Base-by-base conservation (phyloP, 2,888 invertebrate species). In the Phortica magna region DNA sequence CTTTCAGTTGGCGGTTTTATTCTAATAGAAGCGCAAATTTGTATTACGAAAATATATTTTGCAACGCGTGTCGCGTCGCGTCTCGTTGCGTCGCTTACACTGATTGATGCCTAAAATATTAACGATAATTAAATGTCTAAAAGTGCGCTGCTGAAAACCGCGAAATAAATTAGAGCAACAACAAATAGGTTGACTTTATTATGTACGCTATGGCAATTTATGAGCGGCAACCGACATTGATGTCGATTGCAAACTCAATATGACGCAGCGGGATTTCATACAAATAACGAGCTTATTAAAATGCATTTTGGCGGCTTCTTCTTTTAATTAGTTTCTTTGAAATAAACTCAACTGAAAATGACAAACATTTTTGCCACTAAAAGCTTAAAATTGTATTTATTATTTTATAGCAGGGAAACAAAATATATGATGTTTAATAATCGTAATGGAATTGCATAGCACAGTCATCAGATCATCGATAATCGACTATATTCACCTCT, bases 51-150 rank as follows among this genome's bases (percentile, higher is more conserved):
- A 64, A 64, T 39, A 64, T 31, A 31, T 31, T 31, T 31, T 41
- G 17, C 10, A 42, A 42, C n/a, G 12, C 19, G 17, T 14, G 68
- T 48, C 48, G 68, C 43, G n/a, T n/a, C n/a, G n/a, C n/a, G n/a
- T n/a, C n/a, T n/a, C n/a, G n/a, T n/a, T n/a, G n/a, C 41, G 68
- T 48, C 48, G 68, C 43, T 9, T 48, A 19, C 22, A 7, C 65
- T 68, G 68, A 68, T 68, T 68, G 68, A 68, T 68, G 68, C 68
- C 48, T 68, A 10, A 68, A 68, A 48, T 48, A 68, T 68, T 68
- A 68, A 68, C 48, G 22, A 68, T 68, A 68, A 68, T 68, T 68
- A 48, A 17, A 55, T 43, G 19, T 39, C 68, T 68, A 39, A 10
- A 64, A 64, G 12, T 64, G 12, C 39, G 64, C 17, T 31, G 39